phyloP scores from a whole-genome alignment of 64 coral and sea anemone genomes.

The Stylophora pistillata region DNA sequence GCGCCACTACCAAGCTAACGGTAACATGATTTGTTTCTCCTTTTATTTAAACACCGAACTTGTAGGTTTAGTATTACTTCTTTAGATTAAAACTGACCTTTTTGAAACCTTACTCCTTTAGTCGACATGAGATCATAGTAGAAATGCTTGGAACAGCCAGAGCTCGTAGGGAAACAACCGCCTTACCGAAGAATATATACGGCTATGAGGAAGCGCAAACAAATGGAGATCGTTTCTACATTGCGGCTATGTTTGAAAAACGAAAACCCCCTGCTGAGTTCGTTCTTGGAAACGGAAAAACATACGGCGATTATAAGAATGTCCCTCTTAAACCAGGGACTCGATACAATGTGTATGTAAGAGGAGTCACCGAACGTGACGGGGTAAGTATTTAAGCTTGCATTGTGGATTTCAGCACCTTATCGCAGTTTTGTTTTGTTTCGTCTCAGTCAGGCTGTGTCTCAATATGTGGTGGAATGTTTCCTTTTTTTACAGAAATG shows the following conservation, averaged over 20 bases:
- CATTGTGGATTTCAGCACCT: neutral
- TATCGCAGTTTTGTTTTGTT: too few relatives aligned
- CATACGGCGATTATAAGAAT: constrained; percentile 32
- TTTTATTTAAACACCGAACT: too few relatives aligned
- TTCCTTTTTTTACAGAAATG: constrained; percentile 26
- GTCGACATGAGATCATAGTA: constrained; percentile 53
- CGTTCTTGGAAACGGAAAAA: constrained; percentile 48
- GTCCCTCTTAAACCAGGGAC: constrained; percentile 49
- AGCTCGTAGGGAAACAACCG: neutral
- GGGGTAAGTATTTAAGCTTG: constrained; percentile 33
- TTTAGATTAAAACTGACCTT: neutral
- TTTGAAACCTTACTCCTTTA: neutral
- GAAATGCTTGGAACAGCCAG: constrained; percentile 11
- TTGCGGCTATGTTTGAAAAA: constrained; percentile 47
- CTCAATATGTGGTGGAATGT: neutral
- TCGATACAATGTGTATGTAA: constrained; percentile 33
- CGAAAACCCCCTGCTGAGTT: constrained; percentile 10
- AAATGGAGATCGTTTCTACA: constrained; percentile 29
- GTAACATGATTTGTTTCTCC: too few relatives aligned
- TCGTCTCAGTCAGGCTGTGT: neutral
- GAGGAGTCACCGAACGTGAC: constrained; percentile 44
- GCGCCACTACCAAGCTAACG: too few relatives aligned
- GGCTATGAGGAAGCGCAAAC: constrained; percentile 23
- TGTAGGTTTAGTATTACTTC: too few relatives aligned
- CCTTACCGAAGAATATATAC: neutral